Base-by-base conservation (phyloP, 2,113 vertebrate genomes). In the Eonycteris spelaea region DNA sequence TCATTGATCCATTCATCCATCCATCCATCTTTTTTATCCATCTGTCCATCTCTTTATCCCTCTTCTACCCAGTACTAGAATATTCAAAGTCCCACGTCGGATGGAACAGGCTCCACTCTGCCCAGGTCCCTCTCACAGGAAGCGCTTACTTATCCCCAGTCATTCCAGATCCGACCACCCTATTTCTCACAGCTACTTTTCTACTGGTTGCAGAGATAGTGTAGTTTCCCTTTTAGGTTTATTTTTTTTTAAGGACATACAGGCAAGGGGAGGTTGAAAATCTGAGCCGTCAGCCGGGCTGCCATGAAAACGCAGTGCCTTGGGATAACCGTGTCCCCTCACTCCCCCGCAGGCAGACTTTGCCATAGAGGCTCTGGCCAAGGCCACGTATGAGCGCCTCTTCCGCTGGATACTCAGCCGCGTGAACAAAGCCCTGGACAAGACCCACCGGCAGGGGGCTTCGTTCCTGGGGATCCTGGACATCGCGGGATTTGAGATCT, bases 401-500 rank as follows among this genome's bases (percentile, higher is more conserved):
- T 99, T 99, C 97, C 99, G 99, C 0, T 99, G 99, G 99, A 99
- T 99, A 75, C 98, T 99, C 28, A 98, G 95, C 53, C 98, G 99
- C 0, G 99, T 99, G 90, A 99, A 99, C 98, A 99, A 99, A 97
- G 99, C 99, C 33, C 98, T 99, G 0, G 99, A 99, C 96, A 99
- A 99, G 98, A 99, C 99, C n/a, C 99, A 99, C 96, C 98, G 99
- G 92, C 99, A 99, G 96, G 99, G 99, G 0, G 99, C 99, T 5
- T 99, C 99, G 5, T 99, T 99, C 98, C 94, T 99, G 67, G 99
- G 99, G 5, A 99, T 99, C 98, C 98, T 99, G 93, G 99, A 99
- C 95, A 99, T 99, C 28, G 99, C 99, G 26, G 99, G 99, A 78
- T 99, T 99, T 97, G 99, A 99, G 98, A 99, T 99, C 95, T 99